phyloP scores from a whole-genome alignment of 2,888 invertebrate genomes.

The Drosophila birchii region DNA sequence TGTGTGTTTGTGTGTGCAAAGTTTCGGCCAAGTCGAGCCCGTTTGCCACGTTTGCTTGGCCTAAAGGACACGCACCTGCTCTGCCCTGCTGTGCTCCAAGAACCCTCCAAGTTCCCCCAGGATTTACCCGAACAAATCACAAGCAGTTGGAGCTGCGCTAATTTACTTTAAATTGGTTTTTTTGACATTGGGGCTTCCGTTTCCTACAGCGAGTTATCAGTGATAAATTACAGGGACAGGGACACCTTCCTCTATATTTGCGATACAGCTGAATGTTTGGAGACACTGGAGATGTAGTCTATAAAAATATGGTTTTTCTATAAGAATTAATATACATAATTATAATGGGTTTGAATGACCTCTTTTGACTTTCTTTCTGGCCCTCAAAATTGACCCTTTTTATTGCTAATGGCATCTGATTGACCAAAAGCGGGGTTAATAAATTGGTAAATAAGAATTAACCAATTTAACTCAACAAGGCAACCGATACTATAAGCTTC shows the following conservation, averaged over 20 bases:
- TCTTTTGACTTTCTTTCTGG: no score
- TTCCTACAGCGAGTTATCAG: conserved; percentile 42
- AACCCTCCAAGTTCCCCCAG: background rate
- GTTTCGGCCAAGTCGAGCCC: conserved; percentile 60
- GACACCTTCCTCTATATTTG: background rate
- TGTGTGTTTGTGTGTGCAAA: conserved; percentile 37
- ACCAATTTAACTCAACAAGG: conserved; percentile 53
- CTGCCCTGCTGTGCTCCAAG: background rate
- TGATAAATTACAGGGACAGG: conserved; percentile 40
- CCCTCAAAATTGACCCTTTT: conserved; percentile 46
- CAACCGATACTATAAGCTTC: conserved; percentile 39
- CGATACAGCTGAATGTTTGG: background rate
- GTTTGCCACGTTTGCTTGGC: conserved; percentile 60
- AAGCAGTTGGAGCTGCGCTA: conserved; percentile 58
- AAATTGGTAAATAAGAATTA: conserved; percentile 73
- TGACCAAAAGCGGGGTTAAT: conserved; percentile 46
- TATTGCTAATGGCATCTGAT: conserved; percentile 72
- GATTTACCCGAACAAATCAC: conserved; percentile 48
- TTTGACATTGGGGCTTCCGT: conserved; percentile 41
- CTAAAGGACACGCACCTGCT: conserved; percentile 46
- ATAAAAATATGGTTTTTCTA: no score
- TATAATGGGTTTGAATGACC: no score
- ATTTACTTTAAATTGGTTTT: conserved; percentile 77
- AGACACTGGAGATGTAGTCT: background rate
- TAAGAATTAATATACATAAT: no score